Conservation (phyloP, 2,888 invertebrate species). For the Tholera decimalis region DNA sequence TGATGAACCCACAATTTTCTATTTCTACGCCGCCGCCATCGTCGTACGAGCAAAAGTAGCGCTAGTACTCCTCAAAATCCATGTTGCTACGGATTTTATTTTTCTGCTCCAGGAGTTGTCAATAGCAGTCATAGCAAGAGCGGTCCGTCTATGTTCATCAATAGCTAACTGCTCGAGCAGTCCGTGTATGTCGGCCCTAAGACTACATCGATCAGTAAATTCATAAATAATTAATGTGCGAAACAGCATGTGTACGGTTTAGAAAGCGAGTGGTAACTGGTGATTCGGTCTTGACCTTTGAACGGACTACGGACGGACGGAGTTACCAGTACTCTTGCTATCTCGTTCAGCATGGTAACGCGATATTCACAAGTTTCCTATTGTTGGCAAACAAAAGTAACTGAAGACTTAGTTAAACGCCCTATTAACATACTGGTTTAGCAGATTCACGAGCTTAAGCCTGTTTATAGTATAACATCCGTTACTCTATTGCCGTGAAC, state of each 20-base stretch:
- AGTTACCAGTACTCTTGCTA: constrained; percentile 2
- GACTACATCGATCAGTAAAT: constrained; percentile 55
- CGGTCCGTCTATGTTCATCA: no score
- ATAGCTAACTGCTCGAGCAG: no score
- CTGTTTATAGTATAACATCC: constrained; percentile 30
- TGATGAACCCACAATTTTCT: no score
- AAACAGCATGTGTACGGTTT: constrained; percentile 36
- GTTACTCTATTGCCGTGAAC: no score
- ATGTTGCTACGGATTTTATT: no score
- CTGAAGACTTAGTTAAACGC: constrained; percentile 37
- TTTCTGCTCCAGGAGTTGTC: no score
- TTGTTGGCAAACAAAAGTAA: constrained; percentile 56
- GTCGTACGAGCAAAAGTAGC: no score
- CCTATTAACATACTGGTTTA: constrained; percentile 54
- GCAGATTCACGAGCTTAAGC: constrained; percentile 25
- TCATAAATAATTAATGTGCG: constrained; percentile 59
- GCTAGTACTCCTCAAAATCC: no score
- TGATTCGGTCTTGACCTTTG: constrained; percentile 44
- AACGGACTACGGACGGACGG: neutral
- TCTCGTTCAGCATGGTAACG: constrained; percentile 29
- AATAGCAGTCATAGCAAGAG: no score
- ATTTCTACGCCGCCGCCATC: no score
- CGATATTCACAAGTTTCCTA: constrained; percentile 48
- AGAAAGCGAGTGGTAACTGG: constrained; percentile 24
- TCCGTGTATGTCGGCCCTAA: no score